phyloP scores from a whole-genome alignment of 2,797 vertebrate species.

The Xyrichtys novacula region DNA sequence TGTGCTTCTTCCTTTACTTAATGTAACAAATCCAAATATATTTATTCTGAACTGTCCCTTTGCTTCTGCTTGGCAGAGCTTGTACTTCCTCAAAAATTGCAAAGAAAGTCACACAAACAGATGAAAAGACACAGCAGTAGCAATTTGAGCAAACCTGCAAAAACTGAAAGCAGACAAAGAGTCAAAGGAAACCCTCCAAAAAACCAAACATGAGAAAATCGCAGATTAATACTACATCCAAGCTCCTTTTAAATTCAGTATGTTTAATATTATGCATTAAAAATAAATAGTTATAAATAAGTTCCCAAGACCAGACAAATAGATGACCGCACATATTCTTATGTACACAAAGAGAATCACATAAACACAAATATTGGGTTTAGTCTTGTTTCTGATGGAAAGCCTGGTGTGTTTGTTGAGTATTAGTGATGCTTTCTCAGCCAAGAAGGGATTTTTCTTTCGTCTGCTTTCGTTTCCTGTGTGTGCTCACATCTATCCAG shows the following conservation, averaged over 20 bases:
- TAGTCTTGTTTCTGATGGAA: slow-evolving; percentile 18
- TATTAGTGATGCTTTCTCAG: slow-evolving; percentile 4
- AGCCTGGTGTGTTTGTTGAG: slow-evolving; percentile 21
- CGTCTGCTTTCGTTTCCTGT: slow-evolving; percentile 27
- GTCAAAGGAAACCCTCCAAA: too few relatives aligned
- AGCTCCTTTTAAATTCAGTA: background rate
- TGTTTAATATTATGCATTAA: background rate
- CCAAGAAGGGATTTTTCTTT: slow-evolving; percentile 25
- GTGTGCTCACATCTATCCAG: slow-evolving; percentile 3
- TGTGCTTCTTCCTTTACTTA: too few relatives aligned
- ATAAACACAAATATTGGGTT: slow-evolving; percentile 14
- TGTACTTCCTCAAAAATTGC: too few relatives aligned
- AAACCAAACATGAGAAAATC: background rate
- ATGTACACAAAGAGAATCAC: background rate
- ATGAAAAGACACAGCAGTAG: too few relatives aligned
- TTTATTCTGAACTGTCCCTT: too few relatives aligned
- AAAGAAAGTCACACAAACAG: too few relatives aligned
- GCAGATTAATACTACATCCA: background rate
- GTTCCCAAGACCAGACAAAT: background rate
- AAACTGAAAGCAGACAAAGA: too few relatives aligned
- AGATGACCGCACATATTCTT: background rate
- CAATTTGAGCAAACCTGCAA: too few relatives aligned
- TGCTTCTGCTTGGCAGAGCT: too few relatives aligned
- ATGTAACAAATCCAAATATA: too few relatives aligned
- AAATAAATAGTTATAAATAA: background rate